These are phyloP conservation scores for Alethe diademata DNA, from an alignment of 2,113 vertebrate species.

Conservation along the genomic window DNA sequence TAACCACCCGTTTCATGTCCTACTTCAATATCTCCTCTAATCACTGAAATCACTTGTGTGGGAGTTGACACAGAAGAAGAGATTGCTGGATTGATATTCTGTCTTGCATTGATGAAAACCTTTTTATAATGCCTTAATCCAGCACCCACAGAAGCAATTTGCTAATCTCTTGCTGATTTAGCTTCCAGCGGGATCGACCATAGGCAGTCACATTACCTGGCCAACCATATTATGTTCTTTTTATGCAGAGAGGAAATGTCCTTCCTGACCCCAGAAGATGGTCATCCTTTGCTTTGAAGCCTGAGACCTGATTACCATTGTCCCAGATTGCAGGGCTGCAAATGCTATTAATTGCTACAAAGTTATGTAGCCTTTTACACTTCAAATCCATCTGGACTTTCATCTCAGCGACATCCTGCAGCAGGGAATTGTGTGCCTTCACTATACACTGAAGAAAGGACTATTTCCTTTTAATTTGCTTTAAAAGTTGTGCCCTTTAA, in stretches of 20 bases:
- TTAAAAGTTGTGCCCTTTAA: conserved; percentile 58
- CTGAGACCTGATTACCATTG: conserved; percentile 32
- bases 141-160: conserved; percentile 59
- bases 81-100: conserved; percentile 55
- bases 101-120: conserved; percentile 52
- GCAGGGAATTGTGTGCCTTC: conserved; percentile 47
- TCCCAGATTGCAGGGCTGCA: conserved; percentile 37
- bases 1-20: neutral
- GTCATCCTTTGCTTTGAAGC: conserved; percentile 26
- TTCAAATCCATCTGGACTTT: conserved; percentile 46
- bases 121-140: conserved; percentile 56
- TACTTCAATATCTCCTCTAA: conserved; percentile 28
- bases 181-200: neutral
- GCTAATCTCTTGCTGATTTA: conserved; percentile 63
- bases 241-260: conserved; percentile 15
- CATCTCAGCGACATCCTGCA: conserved; percentile 35
- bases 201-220: conserved; percentile 16
- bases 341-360: conserved; percentile 42
- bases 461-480: conserved; percentile 53
- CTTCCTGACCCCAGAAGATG: conserved; percentile 27
- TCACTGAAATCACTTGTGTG: conserved; percentile 55
- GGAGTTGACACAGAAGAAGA: conserved; percentile 48
- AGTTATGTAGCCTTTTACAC: conserved; percentile 25
- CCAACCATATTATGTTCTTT: neutral
- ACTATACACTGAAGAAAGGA: conserved; percentile 17